Evolutionary conservation across 2,797 vertebrate genomes (phyloP), one percentile per base, ranked within the genome.

Genomic region (Acomys russatus): DNA sequence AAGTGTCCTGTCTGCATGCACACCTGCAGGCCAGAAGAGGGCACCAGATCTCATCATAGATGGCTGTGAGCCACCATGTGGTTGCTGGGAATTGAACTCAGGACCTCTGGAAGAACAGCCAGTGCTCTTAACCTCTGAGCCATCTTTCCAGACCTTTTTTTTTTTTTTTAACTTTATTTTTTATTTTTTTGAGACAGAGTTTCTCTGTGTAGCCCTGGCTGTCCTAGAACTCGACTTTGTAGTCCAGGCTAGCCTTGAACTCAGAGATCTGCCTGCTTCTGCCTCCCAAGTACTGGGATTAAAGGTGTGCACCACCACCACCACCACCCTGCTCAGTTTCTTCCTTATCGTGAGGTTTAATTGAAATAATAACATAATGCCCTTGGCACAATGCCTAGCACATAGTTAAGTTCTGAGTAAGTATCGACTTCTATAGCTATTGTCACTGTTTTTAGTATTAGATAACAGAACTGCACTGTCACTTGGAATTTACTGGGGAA

Each of bases 321-420:
- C 25, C 9, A 64, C 4, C 15, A 44, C 35, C 25, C 61, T 84
- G 25, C 61, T 84, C 82, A 84, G 56, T 86, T 91, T 89, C 87
- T 79, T 94, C 76, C 71, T 84, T 93, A 90, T 51, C 86, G 70
- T 51, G 64, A 94, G 54, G 30, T 86, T 92, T 82, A 80, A 88
- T 54, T 84, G 80, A 94, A 88, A 96, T 89, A 95, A 89, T 89
- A 94, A 93, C 35, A 94, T 83, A 92, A 95, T 92, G 61, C 66
- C 76, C 82, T 96, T 79, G 80, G 66, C 73, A 96, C 73, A 92
- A 61, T 74, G 82, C 86, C 92, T 59, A 79, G 66, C 61, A 96
- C 66, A 80, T n/a, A n/a, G 22, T 51, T 64, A 92, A 87, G 33
- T 71, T 25, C 17, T 83, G 44, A 94, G 76, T 94, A 94, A 96